Percentiles rank a stretch among this genome's conserved stretches.
Conservation (phyloP, 30 jellyfish, hydroid and myxozoan genomes). For the Hydractinia symbiolongicarpus region DNA sequence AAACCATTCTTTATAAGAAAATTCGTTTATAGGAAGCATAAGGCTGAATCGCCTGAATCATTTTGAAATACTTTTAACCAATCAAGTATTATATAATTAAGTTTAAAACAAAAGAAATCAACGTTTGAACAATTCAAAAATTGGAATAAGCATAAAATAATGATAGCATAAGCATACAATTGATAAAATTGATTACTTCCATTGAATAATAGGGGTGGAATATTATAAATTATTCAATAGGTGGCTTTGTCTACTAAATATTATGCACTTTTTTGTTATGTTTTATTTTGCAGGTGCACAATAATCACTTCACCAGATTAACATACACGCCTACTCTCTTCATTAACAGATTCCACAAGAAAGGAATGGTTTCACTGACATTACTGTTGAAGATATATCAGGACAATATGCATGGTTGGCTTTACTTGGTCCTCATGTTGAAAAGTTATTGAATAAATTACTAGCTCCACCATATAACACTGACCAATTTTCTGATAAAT, state of each 20-base stretch:
- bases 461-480: slow-evolving; percentile 33
- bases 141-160: no score
- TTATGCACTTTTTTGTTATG: background rate
- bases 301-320: slow-evolving; percentile 36
- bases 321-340: slow-evolving; percentile 23
- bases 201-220: no score
- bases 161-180: no score
- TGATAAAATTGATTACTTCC: no score
- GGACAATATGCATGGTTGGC: slow-evolving; percentile 54
- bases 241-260: background rate
- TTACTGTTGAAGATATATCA: slow-evolving; percentile 46
- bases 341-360: slow-evolving; percentile 3
- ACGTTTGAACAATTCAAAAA: no score
- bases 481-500: background rate
- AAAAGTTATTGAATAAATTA: slow-evolving; percentile 30
- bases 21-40: no score
- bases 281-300: slow-evolving; percentile 19
- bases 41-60: no score
- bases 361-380: background rate
- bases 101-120: no score
- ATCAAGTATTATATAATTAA: no score
- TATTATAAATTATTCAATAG: no score
- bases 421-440: slow-evolving; percentile 45
- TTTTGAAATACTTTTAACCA: no score
- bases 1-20: no score